phyloP scores from a whole-genome alignment of 1,140 invertebrate species.

The Luehdorfia chinensis region DNA sequence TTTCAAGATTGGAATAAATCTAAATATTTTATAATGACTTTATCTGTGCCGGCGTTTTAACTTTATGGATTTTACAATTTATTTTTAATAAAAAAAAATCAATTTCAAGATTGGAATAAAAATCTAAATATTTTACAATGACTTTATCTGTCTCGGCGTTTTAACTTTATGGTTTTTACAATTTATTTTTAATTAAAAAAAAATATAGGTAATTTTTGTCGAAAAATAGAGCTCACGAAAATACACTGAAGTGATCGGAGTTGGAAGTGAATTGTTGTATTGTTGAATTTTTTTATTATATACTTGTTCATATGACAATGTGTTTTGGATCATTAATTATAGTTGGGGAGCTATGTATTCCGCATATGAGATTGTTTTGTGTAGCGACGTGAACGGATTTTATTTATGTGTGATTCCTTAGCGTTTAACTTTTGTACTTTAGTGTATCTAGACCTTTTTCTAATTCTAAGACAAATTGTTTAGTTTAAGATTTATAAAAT shows the following conservation, averaged over 20 bases:
- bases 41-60: too few species aligned
- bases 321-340: constrained; percentile 48
- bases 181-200: constrained; percentile 14
- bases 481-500: constrained; percentile 23
- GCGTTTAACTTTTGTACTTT: constrained; percentile 48
- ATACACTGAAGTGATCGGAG: constrained; percentile 24
- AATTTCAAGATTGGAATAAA: too few species aligned
- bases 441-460: constrained; percentile 40
- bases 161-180: not conserved
- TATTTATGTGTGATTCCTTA: constrained; percentile 75
- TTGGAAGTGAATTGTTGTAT: constrained; percentile 42
- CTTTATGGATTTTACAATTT: not conserved
- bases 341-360: constrained; percentile 39
- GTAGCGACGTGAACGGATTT: constrained; percentile 53
- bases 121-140: too few species aligned
- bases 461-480: constrained; percentile 30
- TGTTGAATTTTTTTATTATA: constrained; percentile 68
- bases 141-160: too few species aligned
- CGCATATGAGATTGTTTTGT: constrained; percentile 65
- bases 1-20: too few species aligned
- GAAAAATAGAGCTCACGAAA: too few species aligned
- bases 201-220: too few species aligned
- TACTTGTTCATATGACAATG: constrained; percentile 55
- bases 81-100: constrained; percentile 19
- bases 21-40: too few species aligned